Conservation (phyloP, 1,140 invertebrate species). For the Aradophagus sp. region DNA sequence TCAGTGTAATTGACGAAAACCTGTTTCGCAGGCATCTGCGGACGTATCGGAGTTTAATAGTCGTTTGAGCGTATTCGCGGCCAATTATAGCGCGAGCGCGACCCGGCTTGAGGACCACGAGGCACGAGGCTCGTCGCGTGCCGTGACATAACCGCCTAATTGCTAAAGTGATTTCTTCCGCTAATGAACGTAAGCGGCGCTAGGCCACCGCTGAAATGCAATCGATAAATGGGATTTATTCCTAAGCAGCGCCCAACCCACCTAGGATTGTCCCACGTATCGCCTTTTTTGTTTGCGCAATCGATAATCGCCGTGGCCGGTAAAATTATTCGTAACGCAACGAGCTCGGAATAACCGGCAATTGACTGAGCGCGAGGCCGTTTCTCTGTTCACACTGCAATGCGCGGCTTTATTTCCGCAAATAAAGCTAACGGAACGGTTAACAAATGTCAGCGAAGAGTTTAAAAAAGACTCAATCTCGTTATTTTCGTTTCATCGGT, state of each 20-base stretch:
- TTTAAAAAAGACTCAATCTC: too few species aligned
- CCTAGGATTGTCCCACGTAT: too few species aligned
- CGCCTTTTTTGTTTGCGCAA: background rate
- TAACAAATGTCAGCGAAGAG: too few species aligned
- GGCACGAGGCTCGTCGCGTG: slow-evolving; percentile 27
- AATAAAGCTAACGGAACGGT: too few species aligned
- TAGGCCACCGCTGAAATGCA: background rate
- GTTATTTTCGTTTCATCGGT: too few species aligned
- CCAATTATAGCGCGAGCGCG: slow-evolving; percentile 7
- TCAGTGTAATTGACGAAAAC: too few species aligned
- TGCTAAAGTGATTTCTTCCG: slow-evolving; percentile 5
- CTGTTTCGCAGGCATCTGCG: too few species aligned
- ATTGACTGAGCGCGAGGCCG: too few species aligned
- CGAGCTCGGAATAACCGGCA: too few species aligned
- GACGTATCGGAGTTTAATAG: background rate
- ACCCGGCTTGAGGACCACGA: slow-evolving; percentile 3
- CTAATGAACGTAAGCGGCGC: slow-evolving; percentile 17
- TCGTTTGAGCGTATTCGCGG: slow-evolving; percentile 2
- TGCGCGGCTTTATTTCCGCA: too few species aligned
- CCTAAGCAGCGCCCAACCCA: background rate
- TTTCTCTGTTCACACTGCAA: too few species aligned
- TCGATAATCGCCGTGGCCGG: background rate
- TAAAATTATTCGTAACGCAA: too few species aligned
- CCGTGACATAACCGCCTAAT: slow-evolving; percentile 23
- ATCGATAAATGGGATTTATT: slow-evolving; percentile 11